Base-by-base conservation (phyloP, 2,797 vertebrate genomes). In the Tachyglossus aculeatus region DNA sequence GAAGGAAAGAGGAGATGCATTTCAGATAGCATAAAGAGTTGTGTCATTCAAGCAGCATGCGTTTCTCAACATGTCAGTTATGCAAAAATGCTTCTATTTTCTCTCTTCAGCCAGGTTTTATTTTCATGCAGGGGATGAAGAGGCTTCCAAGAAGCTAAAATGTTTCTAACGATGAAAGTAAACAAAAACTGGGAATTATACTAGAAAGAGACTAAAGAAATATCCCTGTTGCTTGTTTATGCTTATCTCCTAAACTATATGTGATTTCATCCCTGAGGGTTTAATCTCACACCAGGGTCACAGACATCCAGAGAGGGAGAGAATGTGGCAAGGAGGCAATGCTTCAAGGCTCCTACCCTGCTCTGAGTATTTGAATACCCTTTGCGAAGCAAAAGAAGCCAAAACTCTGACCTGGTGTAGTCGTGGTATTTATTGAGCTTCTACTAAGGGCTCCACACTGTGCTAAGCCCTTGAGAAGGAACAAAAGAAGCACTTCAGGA, bases 11-110 rank as follows among this genome's bases (percentile, higher is more conserved):
- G n/a, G 22, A 50, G 43, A 69, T 57, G 61, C 76, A 80, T 65
- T 41, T 2, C 52, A 12, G 14, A 33, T 25, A 21, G 9, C 15
- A 8, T 10, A 7, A 3, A 22, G 53, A 74, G 56, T 79, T 69
- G 81, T 81, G 82, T 83, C 76, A 84, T 80, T 86, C 81, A 85
- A 75, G 72, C 51, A 55, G 81, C 78, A 81, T 83, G 78, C 78
- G 86, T 86, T 84, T 84, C 77, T 81, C 78, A 78, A 29, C 24
- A 2, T 78, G 81, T 80, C 76, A 53, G 68, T 72, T 81, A 78
- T 70, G 69, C 74, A 81, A 81, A 86, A 76, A 77, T 86, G 80
- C 81, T 84, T 80, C 67, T 73, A 71, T 51, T 64, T 66, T 75
- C 67, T 72, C 63, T 82, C 54, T 50, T 71, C 38, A 3, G 37